Evolutionary conservation across 2,113 vertebrate genomes (phyloP), one percentile per base, ranked within the genome.

Genomic region (Beaufortia kweichowensis): DNA sequence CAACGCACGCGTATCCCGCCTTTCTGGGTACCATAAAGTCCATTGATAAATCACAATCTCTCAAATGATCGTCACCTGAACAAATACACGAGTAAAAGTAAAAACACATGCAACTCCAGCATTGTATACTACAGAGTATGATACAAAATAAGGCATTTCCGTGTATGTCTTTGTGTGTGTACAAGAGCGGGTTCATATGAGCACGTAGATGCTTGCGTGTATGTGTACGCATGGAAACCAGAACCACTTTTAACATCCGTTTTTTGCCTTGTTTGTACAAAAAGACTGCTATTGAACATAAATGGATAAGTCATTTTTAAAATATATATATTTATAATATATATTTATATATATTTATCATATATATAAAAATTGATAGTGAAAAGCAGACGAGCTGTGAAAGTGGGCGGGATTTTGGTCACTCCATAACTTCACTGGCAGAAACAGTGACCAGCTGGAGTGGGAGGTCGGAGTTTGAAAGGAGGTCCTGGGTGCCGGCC

Each of bases 61-160:
- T 39, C 59, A 79, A 28, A 62, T 80, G 53, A 76, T 80, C 83
- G 57, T 81, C 75, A 69, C 76, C 55, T 65, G 10, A 83, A 88
- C 86, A 82, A 77, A 90, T 88, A 89, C 84, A 86, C 85, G 76
- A 95, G 95, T 86, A 46, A 84, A 90, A 75, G 77, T 76, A 96
- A 95, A 96, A 94, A 92, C 83, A 93, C 96, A 98, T 98, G 97
- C 97, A 97, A 94, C 95, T 96, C 95, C 96, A 97, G 95, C 96
- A 98, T 96, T 86, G 95, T 96, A 97, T 96, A 97, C 95, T 94
- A 94, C 95, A 96, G 95, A 96, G 92, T 99, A 98, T 96, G 91
- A 98, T 98, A 99, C 96, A 99, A 99, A 98, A 96, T 99, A 99
- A 99, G 97, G 97, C 96, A 99, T 99, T 98, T 99, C 94, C 93